A percentile compares a stretch with the other conserved stretches of the same genome.
These are phyloP conservation scores for Lipotes vexillifer DNA, from an alignment of 2,113 vertebrate species.

Conservation along the genomic window DNA sequence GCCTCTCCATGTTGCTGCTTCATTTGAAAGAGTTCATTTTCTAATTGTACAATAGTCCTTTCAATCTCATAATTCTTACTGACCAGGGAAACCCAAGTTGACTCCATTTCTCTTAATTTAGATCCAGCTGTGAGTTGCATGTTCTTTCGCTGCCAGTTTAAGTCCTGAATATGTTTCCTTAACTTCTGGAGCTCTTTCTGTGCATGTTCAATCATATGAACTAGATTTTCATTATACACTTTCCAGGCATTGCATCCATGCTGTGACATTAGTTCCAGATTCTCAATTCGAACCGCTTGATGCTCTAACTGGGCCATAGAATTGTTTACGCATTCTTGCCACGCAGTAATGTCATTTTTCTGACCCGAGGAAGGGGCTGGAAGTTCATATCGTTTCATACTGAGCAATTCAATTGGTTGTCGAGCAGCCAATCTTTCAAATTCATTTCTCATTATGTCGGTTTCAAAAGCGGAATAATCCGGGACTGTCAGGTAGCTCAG, in stretches of 20 bases:
- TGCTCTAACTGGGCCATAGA: conserved; percentile 99
- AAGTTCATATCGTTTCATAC: conserved; percentile 98
- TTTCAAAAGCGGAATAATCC: conserved; percentile 94
- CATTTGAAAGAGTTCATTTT: conserved; percentile 92
- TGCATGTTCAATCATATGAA: too few species aligned
- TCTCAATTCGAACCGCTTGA: conserved; percentile 96
- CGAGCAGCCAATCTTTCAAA: conserved; percentile 94
- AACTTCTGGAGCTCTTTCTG: too few species aligned
- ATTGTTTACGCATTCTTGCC: conserved; percentile 98
- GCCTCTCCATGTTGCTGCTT: conserved; percentile 95
- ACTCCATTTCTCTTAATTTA: conserved; percentile 96
- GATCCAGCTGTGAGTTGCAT: conserved; percentile 94
- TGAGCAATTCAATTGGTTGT: conserved; percentile 95
- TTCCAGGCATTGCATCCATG: conserved; percentile 98
- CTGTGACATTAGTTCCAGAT: conserved; percentile 96
- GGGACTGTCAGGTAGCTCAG: conserved; percentile 92
- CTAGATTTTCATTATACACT: conserved; percentile 87
- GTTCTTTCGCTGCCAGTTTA: conserved; percentile 98
- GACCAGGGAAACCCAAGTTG: conserved; percentile 98
- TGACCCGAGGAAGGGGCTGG: conserved; percentile 95
- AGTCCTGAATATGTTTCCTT: conserved; percentile 96
- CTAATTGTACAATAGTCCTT: conserved; percentile 94
- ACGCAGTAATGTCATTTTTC: conserved; percentile 97
- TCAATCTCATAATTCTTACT: conserved; percentile 99
- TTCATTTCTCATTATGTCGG: conserved; percentile 97